Percentiles rank a stretch among this genome's conserved stretches.
Conservation (phyloP, 2,113 vertebrate genomes). For the Dipodomys spectabilis region DNA sequence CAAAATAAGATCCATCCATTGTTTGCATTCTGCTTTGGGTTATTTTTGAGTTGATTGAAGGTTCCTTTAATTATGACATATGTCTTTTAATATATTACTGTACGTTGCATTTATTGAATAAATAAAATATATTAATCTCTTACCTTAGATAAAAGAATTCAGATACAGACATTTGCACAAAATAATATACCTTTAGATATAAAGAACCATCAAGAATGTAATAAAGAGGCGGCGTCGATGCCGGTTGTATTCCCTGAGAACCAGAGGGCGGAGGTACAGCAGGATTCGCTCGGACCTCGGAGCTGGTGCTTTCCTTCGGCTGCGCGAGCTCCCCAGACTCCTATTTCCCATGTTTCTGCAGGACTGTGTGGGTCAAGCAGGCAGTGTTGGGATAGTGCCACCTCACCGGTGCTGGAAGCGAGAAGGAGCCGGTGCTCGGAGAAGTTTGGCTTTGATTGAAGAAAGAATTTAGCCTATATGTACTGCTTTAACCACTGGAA, state of each 20-base stretch:
- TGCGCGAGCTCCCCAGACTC: constrained; percentile 41
- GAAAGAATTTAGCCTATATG: constrained; percentile 90
- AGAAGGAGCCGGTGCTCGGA: constrained; percentile 28
- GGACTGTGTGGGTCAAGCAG: not conserved
- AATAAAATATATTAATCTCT: no score
- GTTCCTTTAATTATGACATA: no score
- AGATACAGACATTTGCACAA: no score
- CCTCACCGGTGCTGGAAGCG: not conserved
- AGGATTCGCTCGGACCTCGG: not conserved
- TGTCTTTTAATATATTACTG: no score
- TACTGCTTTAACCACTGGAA: constrained; percentile 87
- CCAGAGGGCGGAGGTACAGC: constrained; percentile 72
- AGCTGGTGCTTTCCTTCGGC: constrained; percentile 46
- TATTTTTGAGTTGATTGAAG: no score
- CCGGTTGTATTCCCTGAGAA: not conserved
- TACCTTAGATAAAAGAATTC: no score
- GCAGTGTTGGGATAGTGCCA: not conserved
- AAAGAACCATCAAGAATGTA: no score
- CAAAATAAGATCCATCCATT: no score
- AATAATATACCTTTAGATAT: no score
- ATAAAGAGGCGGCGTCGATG: not conserved
- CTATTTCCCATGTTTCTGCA: not conserved
- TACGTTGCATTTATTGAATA: no score
- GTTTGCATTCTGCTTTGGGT: no score
- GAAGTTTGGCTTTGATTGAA: constrained; percentile 75